These are phyloP conservation scores for Ischnus inquisitorius DNA, from an alignment of 2,888 invertebrate genomes.

Conservation along the genomic window DNA sequence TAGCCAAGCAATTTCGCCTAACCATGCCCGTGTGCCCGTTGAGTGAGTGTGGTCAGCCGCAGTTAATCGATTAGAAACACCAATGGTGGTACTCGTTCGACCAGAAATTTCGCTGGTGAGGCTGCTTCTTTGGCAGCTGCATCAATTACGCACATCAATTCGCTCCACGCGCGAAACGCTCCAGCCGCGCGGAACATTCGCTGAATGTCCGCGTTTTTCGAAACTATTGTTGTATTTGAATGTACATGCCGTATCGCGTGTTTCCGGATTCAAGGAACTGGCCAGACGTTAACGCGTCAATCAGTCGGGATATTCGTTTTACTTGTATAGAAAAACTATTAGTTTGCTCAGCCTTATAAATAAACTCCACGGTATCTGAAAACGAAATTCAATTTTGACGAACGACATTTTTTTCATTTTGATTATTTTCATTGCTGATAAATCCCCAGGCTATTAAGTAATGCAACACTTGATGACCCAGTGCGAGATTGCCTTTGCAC, in stretches of 20 bases:
- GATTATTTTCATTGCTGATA: too few species aligned
- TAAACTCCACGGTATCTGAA: too few species aligned
- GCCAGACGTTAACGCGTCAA: too few species aligned
- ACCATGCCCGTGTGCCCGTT: not conserved
- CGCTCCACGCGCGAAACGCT: not conserved
- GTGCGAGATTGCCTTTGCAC: too few species aligned
- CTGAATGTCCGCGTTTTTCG: not conserved
- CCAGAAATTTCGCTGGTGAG: not conserved
- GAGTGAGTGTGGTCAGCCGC: constrained; percentile 11
- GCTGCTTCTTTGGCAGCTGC: not conserved
- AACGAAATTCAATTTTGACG: too few species aligned
- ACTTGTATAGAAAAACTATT: too few species aligned
- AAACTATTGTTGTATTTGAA: not conserved
- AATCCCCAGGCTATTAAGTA: too few species aligned
- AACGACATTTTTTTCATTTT: too few species aligned
- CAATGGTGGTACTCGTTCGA: not conserved
- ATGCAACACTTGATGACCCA: too few species aligned
- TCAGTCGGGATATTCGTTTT: too few species aligned
- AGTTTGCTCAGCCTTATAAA: too few species aligned
- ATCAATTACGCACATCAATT: not conserved
- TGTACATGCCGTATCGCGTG: not conserved
- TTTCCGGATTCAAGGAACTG: too few species aligned
- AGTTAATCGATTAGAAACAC: constrained; percentile 11
- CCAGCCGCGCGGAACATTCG: not conserved
- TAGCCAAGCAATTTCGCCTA: constrained; percentile 2